Base-by-base conservation (phyloP, 2,888 invertebrate species). In the Melinopterus prodromus region DNA sequence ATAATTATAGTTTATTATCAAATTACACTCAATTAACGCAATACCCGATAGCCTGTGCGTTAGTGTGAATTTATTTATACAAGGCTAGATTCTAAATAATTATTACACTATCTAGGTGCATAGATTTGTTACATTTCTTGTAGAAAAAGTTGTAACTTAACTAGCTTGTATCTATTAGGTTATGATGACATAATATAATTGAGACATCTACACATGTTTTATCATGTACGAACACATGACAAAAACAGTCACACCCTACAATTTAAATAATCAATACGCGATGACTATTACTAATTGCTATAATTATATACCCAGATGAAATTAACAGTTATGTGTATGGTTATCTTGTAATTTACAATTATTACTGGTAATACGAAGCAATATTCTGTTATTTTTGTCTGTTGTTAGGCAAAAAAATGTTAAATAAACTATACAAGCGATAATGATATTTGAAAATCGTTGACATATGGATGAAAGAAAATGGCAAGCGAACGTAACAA, bases 1-100 rank as follows among this genome's bases (percentile, higher is more conserved):
- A 53, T 53, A 53, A 53, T 53, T 53, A 53, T 53, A 53, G 53
- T 53, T 53, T 53, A 53, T 53, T 53, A 53, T 53, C 53, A 53
- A 53, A 53, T 53, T 53, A 53, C 53, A 53, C 53, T 9, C 53
- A 53, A 53, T 53, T 53, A 53, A 53, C 53, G 53, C 53, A 53
- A 53, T 53, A 53, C 5, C 53, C 53, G 53, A 53, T 53, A 53
- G 53, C 2, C 53, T 12, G 53, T 53, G 12, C 53, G 12, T 53
- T 53, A 53, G 53, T 53, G 1, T 53, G 2, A 7, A 9, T 12
- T 53, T 53, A 9, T 53, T 53, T 53, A 53, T 53, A 53, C 7
- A 53, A 53, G 7, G 53, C 53, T 12, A 6, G 53, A 3, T 53
- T 53, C 26, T 26, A 26, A 26, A 26, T 26, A 26, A 26, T 26